Conservation (phyloP, 2,888 invertebrate genomes). For the Lasioglossum villosulum region DNA sequence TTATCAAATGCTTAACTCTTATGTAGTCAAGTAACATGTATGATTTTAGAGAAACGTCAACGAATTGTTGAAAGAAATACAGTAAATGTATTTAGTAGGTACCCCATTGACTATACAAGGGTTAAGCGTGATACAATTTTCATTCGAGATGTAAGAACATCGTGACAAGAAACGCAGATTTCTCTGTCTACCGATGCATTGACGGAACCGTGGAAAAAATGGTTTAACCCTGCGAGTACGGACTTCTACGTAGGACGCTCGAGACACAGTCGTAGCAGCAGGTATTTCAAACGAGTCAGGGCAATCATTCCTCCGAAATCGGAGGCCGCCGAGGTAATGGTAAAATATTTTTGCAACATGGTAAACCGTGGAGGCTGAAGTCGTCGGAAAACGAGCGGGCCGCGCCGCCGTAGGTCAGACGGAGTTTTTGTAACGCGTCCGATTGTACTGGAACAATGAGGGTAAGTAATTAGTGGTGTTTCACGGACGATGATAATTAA, state of each 20-base stretch:
- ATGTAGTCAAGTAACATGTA: too few species aligned
- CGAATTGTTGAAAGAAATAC: too few species aligned
- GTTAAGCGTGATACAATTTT: background rate
- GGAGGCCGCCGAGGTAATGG: background rate
- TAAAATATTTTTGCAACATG: constrained; percentile 16
- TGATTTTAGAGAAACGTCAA: too few species aligned
- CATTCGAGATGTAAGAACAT: background rate
- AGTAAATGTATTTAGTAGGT: too few species aligned
- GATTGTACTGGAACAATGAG: constrained; percentile 34
- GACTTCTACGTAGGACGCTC: background rate
- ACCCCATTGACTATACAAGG: too few species aligned
- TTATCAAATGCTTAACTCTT: too few species aligned
- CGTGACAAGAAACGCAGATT: too few species aligned
- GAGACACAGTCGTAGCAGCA: background rate
- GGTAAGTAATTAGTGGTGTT: constrained; percentile 46
- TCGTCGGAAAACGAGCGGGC: background rate
- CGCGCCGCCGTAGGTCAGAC: background rate
- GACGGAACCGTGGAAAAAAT: too few species aligned
- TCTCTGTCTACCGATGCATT: too few species aligned
- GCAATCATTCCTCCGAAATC: background rate
- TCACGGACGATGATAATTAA: constrained; percentile 51
- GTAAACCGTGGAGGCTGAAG: background rate
- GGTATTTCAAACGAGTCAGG: background rate
- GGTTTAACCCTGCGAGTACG: background rate
- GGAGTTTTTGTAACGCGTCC: constrained; percentile 34